Evolutionary conservation across 1,140 invertebrate genomes (phyloP).

Genomic region (Drosophila fuyamai): DNA sequence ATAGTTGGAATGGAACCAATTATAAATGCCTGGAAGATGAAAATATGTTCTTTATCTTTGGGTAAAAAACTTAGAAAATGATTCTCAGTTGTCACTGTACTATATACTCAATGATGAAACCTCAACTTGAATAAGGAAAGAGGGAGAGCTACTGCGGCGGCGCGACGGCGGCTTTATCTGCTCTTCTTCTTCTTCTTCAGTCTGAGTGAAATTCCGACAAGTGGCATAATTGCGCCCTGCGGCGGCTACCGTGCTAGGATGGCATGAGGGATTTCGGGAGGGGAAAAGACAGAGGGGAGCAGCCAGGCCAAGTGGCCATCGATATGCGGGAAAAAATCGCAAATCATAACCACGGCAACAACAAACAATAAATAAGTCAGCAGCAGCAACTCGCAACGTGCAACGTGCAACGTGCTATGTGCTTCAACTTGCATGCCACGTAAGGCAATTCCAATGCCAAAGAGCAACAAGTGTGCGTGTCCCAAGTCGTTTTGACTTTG

Average conservation of each 20-base stretch:
- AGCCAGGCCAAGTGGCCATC: constrained; percentile 45
- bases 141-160: constrained; percentile 34
- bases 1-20: too few species aligned
- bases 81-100: background rate
- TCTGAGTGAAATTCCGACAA: constrained; percentile 81
- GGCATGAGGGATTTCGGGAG: constrained; percentile 21
- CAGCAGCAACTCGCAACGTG: constrained; percentile 35
- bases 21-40: background rate
- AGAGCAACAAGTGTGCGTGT: constrained; percentile 80
- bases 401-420: constrained; percentile 28
- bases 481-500: constrained; percentile 74
- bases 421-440: constrained; percentile 36
- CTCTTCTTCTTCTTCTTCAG: constrained; percentile 10
- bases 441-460: constrained; percentile 59
- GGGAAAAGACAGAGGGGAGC: constrained; percentile 1
- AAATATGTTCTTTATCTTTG: background rate
- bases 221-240: constrained; percentile 81
- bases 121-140: constrained; percentile 1
- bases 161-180: constrained; percentile 25
- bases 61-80: background rate
- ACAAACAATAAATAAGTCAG: constrained; percentile 78
- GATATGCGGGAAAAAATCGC: constrained; percentile 70
- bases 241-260: constrained; percentile 76
- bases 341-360: constrained; percentile 79
- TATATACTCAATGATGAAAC: background rate